Base-by-base conservation (phyloP, 2,113 vertebrate species). In the Lycocorax pyrrhopterus region DNA sequence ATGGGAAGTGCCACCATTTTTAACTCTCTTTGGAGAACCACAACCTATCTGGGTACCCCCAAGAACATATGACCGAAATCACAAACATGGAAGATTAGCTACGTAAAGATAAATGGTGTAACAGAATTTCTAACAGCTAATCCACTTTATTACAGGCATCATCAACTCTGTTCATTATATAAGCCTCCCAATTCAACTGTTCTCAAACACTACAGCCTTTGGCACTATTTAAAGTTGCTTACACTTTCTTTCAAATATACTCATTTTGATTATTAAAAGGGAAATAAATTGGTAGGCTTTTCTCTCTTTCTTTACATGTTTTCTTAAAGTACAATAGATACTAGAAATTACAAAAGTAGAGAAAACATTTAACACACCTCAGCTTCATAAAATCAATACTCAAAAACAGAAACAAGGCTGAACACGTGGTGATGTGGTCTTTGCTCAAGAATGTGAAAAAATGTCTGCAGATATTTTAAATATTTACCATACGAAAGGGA, bases 241-340 rank as follows among this genome's bases (percentile, higher is more conserved):
- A 93, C 68, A 90, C 78, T 93, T 96, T 77, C 86, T 78, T 91
- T 88, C n/a, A 52, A 90, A 97, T 90, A 91, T 49, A 88, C 19
- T 51, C 4, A 68, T 96, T 92, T 94, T 95, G 51, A 84, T 91
- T 87, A 97, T 78, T 87, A 95, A 95, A 96, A 90, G 69, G 26
- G 43, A 91, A 56, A 59, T 63, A 79, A 71, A 69, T 56, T 14
- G 49, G 76, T 75, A 85, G n/a, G 18, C 87, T 96, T 94, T 84
- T 90, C 58, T 87, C 49, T 68, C 49, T 67, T 43, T 39, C 23
- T 90, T 85, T 66, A 84, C 88, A 80, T 76, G 8, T 41, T 84
- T 92, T 96, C 18, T 12, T 58, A 78, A 14, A 84, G 90, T 56
- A 87, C 15, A 93, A 91, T 4, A 85, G 68, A 67, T 25, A 71